Evolutionary conservation across 2,113 vertebrate genomes (phyloP).

Genomic region (Paramisgurnus dabryanus): DNA sequence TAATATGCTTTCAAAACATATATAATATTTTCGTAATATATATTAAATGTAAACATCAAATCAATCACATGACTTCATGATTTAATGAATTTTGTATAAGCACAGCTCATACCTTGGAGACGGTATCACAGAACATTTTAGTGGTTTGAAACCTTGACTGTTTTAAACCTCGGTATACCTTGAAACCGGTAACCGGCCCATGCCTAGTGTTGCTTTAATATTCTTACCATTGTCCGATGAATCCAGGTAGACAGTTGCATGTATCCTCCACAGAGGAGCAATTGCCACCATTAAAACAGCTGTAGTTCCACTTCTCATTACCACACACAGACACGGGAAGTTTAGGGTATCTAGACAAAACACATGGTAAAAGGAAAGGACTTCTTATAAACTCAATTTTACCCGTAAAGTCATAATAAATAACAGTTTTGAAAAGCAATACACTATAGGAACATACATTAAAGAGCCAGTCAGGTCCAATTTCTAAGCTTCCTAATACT

Average conservation of each 20-base stretch:
- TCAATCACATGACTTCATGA: too few species aligned
- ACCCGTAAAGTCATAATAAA: neutral
- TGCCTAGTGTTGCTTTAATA: too few species aligned
- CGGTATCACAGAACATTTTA: too few species aligned
- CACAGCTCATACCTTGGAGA: too few species aligned
- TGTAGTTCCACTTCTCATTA: constrained; percentile 79
- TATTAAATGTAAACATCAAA: too few species aligned
- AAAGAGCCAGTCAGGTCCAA: neutral
- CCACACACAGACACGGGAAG: constrained; percentile 78
- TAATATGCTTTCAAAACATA: too few species aligned
- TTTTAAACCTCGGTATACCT: too few species aligned
- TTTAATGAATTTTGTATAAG: too few species aligned
- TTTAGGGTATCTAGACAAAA: constrained; percentile 70
- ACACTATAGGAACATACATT: neutral
- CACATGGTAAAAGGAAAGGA: neutral
- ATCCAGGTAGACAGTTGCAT: constrained; percentile 80
- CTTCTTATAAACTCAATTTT: neutral
- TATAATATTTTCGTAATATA: too few species aligned
- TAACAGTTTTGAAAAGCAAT: neutral
- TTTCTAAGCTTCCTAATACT: too few species aligned
- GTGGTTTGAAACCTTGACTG: too few species aligned
- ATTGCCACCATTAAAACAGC: constrained; percentile 86
- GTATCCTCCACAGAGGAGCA: constrained; percentile 67
- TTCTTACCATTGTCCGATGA: constrained; percentile 83
- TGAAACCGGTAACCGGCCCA: too few species aligned